Evolutionary conservation across 1,140 invertebrate species (phyloP), one percentile per base, ranked within the genome.

Genomic region (Mesaphorura yosii): DNA sequence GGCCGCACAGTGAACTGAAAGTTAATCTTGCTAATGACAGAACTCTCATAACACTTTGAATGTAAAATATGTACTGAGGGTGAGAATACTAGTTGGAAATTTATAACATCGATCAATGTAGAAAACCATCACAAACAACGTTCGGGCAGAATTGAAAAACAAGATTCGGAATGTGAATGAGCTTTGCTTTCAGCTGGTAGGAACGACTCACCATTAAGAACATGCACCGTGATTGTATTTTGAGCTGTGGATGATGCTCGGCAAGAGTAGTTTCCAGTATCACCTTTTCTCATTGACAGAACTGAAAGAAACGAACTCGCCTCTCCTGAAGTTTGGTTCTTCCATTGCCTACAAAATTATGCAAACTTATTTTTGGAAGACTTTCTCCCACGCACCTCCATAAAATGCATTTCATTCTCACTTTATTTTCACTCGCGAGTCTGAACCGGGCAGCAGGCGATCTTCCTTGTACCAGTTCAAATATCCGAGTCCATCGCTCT

Each of bases 191-290:
- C 31, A 10, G n/a, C 10, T 34, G 31, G 31, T n/a, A 34, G 10
- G 31, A n/a, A 10, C 10, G 17, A 59, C 55, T 70, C 72, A 72
- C 74, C 74, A 60, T 75, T 74, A 46, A 76, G 68, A 39, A 76
- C 71, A 63, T 76, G 73, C 49, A 76, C 72, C 31, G 69, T 65
- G 17, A 76, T 70, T 17, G 72, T 41, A 17, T 41, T 41, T 20
- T 41, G 40, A 7, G 73, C 72, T 34, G 68, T 54, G 31, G 66
- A 64, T 49, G 68, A 68, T 20, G 72, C 65, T 17, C 66, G 58
- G 63, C 72, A 72, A 23, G 70, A 72, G 65, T 73, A 71, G 66
- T 74, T 73, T 44, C 72, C 71, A 29, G 71, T 69, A 60, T 74
- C 68, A 15, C 59, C 60, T 55, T 68, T 72, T 57, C 69, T 66